These are phyloP conservation scores for Zonitis immaculata DNA, from an alignment of 2,888 invertebrate genomes.

Conservation along the genomic window DNA sequence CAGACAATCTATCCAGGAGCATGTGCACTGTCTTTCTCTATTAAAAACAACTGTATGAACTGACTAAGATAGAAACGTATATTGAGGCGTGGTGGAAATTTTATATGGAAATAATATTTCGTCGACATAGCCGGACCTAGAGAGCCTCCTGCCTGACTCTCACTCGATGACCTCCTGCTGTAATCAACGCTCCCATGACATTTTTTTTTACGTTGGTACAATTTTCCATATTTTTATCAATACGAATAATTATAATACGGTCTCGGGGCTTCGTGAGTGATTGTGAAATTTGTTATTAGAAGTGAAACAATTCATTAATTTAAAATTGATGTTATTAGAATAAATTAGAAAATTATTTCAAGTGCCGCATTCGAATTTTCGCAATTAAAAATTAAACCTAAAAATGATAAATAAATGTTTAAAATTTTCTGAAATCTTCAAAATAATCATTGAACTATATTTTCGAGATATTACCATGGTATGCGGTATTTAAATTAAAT, in stretches of 20 bases:
- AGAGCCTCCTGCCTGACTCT: constrained; percentile 27
- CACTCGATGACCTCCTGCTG: constrained; percentile 29
- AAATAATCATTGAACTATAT: background rate
- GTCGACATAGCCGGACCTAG: constrained; percentile 25
- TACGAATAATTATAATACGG: constrained; percentile 22
- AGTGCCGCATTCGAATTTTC: background rate
- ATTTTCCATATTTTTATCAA: too few species aligned
- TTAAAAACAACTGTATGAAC: constrained; percentile 5
- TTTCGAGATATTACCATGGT: constrained; percentile 1
- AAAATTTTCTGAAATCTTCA: background rate
- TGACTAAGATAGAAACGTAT: background rate
- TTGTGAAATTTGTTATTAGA: background rate
- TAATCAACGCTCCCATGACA: constrained; percentile 25
- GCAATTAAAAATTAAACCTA: background rate
- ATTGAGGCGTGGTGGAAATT: constrained; percentile 16
- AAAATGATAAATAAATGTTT: constrained; percentile 2
- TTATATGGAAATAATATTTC: constrained; percentile 2
- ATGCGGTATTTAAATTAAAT: constrained; percentile 11
- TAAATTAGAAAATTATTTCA: too few species aligned
- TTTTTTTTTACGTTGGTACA: background rate
- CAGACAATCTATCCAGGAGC: constrained; percentile 19
- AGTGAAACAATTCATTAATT: too few species aligned
- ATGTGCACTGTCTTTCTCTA: constrained; percentile 12
- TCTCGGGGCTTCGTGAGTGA: constrained; percentile 19
- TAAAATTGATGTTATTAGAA: too few species aligned